A percentile compares a stretch with the other conserved stretches of the same genome.
Evolutionary conservation across 2,113 vertebrate genomes (phyloP).

Genomic region (Cheirogaleus medius): DNA sequence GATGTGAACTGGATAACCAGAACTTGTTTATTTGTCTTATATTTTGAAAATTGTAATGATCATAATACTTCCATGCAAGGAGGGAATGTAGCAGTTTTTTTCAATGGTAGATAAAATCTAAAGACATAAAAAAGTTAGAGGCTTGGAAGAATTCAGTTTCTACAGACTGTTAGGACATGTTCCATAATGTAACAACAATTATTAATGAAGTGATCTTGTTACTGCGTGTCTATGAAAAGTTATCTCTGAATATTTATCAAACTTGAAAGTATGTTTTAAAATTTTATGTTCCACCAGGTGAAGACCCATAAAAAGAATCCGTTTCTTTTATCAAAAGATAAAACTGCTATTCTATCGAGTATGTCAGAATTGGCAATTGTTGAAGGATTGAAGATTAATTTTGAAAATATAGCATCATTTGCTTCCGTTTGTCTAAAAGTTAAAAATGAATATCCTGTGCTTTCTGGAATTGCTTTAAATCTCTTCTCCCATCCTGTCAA

Average conservation of each 20-base stretch:
- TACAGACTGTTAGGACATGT: not conserved
- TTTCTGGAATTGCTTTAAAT: not conserved
- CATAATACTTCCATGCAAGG: not conserved
- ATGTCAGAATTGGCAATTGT: not conserved
- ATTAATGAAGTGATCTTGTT: not conserved
- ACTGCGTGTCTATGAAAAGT: not conserved
- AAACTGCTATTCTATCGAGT: not conserved
- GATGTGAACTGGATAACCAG: not conserved
- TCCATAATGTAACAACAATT: not conserved
- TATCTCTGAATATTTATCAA: not conserved
- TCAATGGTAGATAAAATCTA: not conserved
- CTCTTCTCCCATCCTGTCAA: not conserved
- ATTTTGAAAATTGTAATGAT: conserved; percentile 16
- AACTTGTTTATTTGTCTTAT: not conserved
- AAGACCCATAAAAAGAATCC: not conserved
- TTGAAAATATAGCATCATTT: not conserved
- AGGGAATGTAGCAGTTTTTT: not conserved
- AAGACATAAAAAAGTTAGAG: not conserved
- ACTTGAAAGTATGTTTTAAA: not conserved
- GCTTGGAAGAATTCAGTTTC: not conserved
- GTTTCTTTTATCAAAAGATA: not conserved
- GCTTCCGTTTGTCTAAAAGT: not conserved
- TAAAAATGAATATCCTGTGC: not conserved
- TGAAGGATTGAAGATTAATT: not conserved
- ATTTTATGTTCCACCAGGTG: not conserved